These are phyloP conservation scores for Halcyon senegalensis DNA, from an alignment of 2,113 vertebrate genomes.

Conservation along the genomic window DNA sequence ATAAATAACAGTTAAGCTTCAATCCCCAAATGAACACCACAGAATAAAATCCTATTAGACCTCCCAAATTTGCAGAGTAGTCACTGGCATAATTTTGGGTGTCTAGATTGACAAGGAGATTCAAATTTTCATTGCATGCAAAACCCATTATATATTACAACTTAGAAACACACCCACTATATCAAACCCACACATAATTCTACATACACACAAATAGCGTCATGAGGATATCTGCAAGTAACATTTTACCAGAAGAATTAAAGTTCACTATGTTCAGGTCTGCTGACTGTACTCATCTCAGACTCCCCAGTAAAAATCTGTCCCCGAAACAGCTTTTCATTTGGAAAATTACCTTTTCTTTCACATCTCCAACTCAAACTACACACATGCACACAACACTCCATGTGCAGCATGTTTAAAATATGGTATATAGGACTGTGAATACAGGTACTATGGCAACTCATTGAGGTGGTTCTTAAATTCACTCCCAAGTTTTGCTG, in stretches of 20 bases:
- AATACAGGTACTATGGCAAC: rapidly evolving
- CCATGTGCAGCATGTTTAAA: not conserved
- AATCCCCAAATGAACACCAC: not conserved
- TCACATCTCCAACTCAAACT: not conserved
- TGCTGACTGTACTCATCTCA: not conserved
- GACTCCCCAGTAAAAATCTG: not conserved
- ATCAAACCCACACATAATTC: not conserved
- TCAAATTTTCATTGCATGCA: not conserved
- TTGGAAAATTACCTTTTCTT: not conserved
- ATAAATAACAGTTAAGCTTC: not conserved
- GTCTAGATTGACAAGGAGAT: not conserved
- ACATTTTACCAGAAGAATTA: not conserved
- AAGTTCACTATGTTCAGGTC: not conserved
- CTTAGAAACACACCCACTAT: not conserved
- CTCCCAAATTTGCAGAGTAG: not conserved
- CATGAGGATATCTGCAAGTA: not conserved
- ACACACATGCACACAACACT: not conserved
- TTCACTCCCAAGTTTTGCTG: not conserved
- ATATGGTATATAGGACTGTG: not conserved
- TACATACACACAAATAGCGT: not conserved
- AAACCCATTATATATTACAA: not conserved
- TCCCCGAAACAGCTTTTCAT: not conserved
- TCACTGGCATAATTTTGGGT: not conserved
- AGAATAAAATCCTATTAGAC: slow-evolving; percentile 15
- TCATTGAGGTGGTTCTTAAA: not conserved